These are phyloP conservation scores for Merluccius polli DNA, from an alignment of 2,797 vertebrate genomes.

Conservation along the genomic window DNA sequence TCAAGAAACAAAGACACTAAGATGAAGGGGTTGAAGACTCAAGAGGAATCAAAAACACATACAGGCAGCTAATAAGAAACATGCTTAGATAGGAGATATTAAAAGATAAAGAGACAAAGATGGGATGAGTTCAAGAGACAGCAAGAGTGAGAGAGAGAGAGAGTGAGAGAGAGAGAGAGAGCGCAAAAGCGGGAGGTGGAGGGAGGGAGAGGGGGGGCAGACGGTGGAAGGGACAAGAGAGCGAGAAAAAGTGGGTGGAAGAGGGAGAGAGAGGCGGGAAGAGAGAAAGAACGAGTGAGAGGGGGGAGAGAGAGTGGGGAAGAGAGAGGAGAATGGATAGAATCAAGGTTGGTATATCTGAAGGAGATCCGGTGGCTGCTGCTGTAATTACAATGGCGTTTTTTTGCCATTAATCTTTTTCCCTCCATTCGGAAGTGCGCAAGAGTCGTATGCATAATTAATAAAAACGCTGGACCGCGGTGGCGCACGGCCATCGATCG, in stretches of 20 bases:
- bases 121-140: conserved; percentile 13
- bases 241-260: conserved; percentile 10
- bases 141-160: conserved; percentile 13
- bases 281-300: conserved; percentile 21
- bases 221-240: conserved; percentile 21
- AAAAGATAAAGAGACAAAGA: no score
- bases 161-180: not conserved
- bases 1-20: no score
- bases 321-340: conserved; percentile 9
- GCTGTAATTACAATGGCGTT: conserved; percentile 63
- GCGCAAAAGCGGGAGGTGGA: not conserved
- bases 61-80: no score
- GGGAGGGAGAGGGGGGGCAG: conserved; percentile 6
- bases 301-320: not conserved
- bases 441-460: conserved; percentile 67
- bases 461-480: conserved; percentile 47
- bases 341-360: conserved; percentile 29
- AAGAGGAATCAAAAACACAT: no score
- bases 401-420: conserved; percentile 59
- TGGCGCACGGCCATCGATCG: conserved; percentile 24
- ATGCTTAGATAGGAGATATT: no score
- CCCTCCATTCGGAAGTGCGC: conserved; percentile 54
- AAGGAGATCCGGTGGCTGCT: conserved; percentile 54
- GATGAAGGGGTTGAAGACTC: no score
- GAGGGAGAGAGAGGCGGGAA: conserved; percentile 13